Evolutionary conservation across 2,797 vertebrate genomes (phyloP).

Genomic region (Lepus townsendii): DNA sequence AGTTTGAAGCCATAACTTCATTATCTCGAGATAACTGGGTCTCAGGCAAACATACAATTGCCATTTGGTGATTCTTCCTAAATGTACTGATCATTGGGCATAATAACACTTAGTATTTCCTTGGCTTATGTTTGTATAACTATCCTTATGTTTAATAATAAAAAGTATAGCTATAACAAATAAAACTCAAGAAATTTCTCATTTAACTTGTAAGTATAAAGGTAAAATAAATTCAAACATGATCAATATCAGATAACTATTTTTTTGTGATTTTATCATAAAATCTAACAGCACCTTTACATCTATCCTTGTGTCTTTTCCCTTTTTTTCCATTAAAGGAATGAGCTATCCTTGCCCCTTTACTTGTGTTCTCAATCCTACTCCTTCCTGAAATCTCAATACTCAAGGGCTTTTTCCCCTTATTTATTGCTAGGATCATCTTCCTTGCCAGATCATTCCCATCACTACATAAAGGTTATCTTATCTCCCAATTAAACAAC

Average conservation of each 20-base stretch:
- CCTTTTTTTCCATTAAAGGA: slow-evolving; percentile 1
- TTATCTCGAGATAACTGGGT: not conserved
- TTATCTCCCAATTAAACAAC: not conserved
- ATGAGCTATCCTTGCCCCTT: not conserved
- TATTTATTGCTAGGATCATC: slow-evolving; percentile 8
- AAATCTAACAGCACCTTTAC: not conserved
- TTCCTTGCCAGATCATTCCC: not conserved
- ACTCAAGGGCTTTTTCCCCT: not conserved
- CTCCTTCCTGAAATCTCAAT: not conserved
- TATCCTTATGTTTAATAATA: not conserved
- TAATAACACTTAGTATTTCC: not conserved
- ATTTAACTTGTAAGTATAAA: slow-evolving; percentile 38
- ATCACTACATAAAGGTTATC: not conserved
- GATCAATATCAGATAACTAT: not conserved
- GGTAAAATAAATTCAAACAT: slow-evolving; percentile 41
- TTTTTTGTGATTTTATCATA: not conserved
- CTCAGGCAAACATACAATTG: slow-evolving; percentile 35
- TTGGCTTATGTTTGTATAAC: not conserved
- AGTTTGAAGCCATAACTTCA: slow-evolving; percentile 39
- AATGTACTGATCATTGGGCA: not conserved
- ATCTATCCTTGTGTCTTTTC: not conserved
- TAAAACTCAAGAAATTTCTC: slow-evolving; percentile 36
- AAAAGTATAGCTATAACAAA: not conserved
- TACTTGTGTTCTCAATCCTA: not conserved
- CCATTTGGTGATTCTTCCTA: not conserved